A percentile compares a stretch with the other conserved stretches of the same genome.
These are phyloP conservation scores for Pseudorasbora parva DNA, from an alignment of 2,113 vertebrate species.

Conservation along the genomic window DNA sequence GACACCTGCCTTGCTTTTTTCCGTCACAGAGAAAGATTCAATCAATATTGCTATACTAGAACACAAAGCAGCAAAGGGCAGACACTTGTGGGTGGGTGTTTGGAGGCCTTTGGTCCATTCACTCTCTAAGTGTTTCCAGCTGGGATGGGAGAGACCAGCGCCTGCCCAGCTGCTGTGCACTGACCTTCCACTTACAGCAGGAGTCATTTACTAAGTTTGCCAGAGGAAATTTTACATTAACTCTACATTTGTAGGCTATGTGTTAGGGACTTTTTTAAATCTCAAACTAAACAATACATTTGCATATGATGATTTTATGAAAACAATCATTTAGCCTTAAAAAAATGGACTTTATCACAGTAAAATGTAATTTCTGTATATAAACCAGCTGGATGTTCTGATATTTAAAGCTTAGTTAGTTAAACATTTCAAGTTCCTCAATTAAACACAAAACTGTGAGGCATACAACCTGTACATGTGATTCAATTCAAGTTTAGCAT, in stretches of 20 bases:
- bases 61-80: constrained; percentile 53
- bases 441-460: neutral
- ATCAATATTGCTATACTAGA: constrained; percentile 41
- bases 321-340: too few relatives aligned
- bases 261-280: neutral
- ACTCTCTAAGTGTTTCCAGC: constrained; percentile 36
- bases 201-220: constrained; percentile 28
- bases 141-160: constrained; percentile 48
- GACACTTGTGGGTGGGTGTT: constrained; percentile 42
- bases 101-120: constrained; percentile 36
- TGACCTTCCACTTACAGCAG: constrained; percentile 47
- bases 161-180: constrained; percentile 39
- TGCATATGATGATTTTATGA: too few relatives aligned
- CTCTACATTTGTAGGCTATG: neutral
- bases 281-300: too few relatives aligned
- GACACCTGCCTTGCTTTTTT: neutral
- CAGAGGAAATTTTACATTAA: neutral
- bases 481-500: neutral
- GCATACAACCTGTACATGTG: neutral
- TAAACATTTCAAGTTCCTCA: too few relatives aligned
- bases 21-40: constrained; percentile 1
- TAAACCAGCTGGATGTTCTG: too few relatives aligned
- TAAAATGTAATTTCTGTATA: too few relatives aligned
- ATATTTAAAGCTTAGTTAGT: too few relatives aligned
- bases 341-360: too few relatives aligned